Percentiles rank a stretch among this genome's conserved stretches.
Conservation (phyloP, 2,113 vertebrate genomes). For the Gila orcuttii region DNA sequence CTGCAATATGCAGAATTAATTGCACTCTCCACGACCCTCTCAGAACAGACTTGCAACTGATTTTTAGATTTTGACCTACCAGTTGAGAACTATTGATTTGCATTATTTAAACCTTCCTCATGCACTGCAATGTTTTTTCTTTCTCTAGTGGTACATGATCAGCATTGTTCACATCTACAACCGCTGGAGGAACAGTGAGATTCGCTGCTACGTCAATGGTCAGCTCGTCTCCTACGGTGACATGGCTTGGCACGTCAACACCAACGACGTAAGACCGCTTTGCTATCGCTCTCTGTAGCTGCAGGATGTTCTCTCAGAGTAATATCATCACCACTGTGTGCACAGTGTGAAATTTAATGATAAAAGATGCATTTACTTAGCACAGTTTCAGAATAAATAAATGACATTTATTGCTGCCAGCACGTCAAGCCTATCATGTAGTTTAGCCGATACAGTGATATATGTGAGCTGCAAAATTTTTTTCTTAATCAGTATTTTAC, state of each 20-base stretch:
- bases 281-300: background rate
- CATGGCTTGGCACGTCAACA: constrained; percentile 99
- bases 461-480: background rate
- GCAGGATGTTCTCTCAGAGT: background rate
- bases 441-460: too few species aligned
- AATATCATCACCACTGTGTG: constrained; percentile 31
- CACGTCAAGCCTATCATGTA: background rate
- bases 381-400: constrained; percentile 12
- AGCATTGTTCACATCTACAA: constrained; percentile 99
- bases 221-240: constrained; percentile 98
- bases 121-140: background rate
- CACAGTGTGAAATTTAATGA: constrained; percentile 31
- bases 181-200: constrained; percentile 99
- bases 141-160: constrained; percentile 97
- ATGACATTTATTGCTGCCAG: constrained; percentile 36
- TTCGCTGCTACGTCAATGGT: constrained; percentile 97
- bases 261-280: constrained; percentile 89
- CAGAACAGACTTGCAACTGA: too few species aligned
- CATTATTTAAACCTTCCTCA: background rate
- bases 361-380: constrained; percentile 11
- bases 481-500: background rate
- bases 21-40: too few species aligned
- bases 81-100: too few species aligned
- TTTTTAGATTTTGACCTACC: too few species aligned
- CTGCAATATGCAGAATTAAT: too few species aligned